Conservation (phyloP, 2,797 vertebrate genomes). For the Sebastolobus alascanus region DNA sequence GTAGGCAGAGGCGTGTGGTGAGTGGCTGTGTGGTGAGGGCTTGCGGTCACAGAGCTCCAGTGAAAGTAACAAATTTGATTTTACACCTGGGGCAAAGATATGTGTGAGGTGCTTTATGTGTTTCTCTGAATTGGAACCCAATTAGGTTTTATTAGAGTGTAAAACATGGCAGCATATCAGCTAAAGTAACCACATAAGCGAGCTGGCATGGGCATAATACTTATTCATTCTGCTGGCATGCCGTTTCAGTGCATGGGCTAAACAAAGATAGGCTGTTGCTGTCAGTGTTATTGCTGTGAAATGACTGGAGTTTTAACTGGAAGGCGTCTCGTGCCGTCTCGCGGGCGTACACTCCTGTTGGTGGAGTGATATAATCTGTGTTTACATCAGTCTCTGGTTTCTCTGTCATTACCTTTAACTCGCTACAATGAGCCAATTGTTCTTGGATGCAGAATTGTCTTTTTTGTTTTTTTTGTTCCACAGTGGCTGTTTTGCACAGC, state of each 20-base stretch:
- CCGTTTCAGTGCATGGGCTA: constrained; percentile 55
- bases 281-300: constrained; percentile 64
- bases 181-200: constrained; percentile 67
- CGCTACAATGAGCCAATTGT: constrained; percentile 74
- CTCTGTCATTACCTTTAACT: constrained; percentile 76
- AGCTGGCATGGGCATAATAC: constrained; percentile 60
- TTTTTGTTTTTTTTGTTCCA: constrained; percentile 30
- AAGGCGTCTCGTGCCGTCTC: constrained; percentile 62
- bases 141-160: constrained; percentile 79
- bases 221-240: constrained; percentile 65
- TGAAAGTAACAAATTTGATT: constrained; percentile 76
- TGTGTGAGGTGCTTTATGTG: constrained; percentile 71
- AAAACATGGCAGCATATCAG: constrained; percentile 79
- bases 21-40: constrained; percentile 57
- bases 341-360: constrained; percentile 66
- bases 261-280: constrained; percentile 75
- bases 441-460: constrained; percentile 64
- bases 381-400: constrained; percentile 77
- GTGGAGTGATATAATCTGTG: constrained; percentile 77
- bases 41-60: constrained; percentile 61
- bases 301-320: constrained; percentile 59
- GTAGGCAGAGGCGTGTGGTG: constrained; percentile 49
- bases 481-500: constrained; percentile 63
- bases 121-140: constrained; percentile 74
- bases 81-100: constrained; percentile 72